phyloP scores from a whole-genome alignment of 2,888 invertebrate species.

The Strigamia maritima region DNA sequence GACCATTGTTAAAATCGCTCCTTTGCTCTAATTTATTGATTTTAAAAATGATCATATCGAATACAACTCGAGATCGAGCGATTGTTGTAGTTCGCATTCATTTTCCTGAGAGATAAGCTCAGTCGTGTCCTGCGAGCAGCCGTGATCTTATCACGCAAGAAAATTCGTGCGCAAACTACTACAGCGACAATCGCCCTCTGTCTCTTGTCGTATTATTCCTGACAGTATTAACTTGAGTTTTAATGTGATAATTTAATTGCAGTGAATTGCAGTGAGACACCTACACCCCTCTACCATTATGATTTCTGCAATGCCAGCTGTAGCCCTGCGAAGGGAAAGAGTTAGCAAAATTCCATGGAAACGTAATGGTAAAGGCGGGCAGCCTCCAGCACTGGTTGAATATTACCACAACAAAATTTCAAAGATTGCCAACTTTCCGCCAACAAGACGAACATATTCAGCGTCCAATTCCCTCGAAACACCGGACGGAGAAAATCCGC shows the following conservation, averaged over 20 bases:
- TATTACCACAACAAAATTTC: conserved; percentile 42
- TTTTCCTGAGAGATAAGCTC: no score
- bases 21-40: no score
- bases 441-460: conserved; percentile 38
- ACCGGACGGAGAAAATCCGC: conserved; percentile 37
- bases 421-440: conserved; percentile 37
- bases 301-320: conserved; percentile 84
- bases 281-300: conserved; percentile 57
- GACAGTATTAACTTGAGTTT: not conserved
- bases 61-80: no score
- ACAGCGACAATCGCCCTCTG: no score
- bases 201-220: no score
- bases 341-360: not conserved
- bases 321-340: conserved; percentile 78
- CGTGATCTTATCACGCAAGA: no score
- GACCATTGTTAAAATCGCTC: no score
- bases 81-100: no score
- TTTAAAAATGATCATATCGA: no score
- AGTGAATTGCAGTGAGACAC: not conserved
- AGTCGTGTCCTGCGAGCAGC: no score
- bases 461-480: conserved; percentile 40
- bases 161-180: no score
- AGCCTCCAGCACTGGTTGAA: conserved; percentile 37
- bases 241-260: not conserved
- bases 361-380: conserved; percentile 4